Evolutionary conservation across 1,140 invertebrate genomes (phyloP).

Genomic region (Dreissena rostriformis): DNA sequence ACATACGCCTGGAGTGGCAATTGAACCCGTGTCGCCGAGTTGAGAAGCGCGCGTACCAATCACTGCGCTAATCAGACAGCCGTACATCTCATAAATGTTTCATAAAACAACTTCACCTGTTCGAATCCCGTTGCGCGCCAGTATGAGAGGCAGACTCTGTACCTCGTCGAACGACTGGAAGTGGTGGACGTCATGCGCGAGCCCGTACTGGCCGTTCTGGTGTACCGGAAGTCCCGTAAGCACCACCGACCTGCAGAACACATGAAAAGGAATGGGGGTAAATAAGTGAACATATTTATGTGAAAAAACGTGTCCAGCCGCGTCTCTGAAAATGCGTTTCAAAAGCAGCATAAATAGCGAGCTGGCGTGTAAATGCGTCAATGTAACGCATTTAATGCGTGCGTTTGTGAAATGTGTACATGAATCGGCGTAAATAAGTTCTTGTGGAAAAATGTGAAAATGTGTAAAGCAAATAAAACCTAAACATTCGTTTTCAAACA

Average conservation of each 20-base stretch:
- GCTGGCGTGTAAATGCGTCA: no score
- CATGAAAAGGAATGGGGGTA: no score
- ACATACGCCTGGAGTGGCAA: background rate
- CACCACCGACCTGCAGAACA: conserved; percentile 86
- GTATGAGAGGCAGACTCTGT: conserved; percentile 88
- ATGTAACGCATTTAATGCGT: no score
- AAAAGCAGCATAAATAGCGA: no score
- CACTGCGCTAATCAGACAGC: conserved; percentile 5
- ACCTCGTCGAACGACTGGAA: conserved; percentile 91
- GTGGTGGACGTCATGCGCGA: conserved; percentile 92
- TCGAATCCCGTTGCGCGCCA: conserved; percentile 86
- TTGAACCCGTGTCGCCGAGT: background rate
- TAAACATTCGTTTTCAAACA: no score
- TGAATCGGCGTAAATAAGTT: no score
- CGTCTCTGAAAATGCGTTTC: no score
- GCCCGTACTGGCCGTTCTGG: conserved; percentile 95
- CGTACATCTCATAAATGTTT: background rate
- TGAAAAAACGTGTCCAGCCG: no score
- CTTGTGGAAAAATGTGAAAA: no score
- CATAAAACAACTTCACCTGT: conserved; percentile 82
- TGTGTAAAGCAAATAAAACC: no score
- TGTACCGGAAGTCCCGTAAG: conserved; percentile 93
- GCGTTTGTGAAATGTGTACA: no score
- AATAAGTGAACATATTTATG: no score
- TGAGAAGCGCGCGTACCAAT: background rate